phyloP scores from a whole-genome alignment of 2,797 vertebrate species.

The Tinamus major region DNA sequence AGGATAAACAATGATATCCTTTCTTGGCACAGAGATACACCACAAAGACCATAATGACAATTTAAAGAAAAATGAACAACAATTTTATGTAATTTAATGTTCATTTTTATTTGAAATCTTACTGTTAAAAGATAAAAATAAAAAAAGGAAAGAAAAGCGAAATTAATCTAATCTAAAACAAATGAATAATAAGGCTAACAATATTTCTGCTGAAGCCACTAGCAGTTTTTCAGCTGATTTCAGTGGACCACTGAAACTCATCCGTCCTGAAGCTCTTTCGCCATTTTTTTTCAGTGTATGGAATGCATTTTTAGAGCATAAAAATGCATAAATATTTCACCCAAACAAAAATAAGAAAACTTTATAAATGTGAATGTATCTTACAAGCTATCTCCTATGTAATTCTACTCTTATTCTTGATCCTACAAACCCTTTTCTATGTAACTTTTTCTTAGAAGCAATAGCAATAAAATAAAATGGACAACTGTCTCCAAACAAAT shows the following conservation, averaged over 20 bases:
- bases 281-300: background rate
- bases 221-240: background rate
- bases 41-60: background rate
- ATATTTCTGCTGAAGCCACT: background rate
- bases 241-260: background rate
- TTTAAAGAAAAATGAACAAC: background rate
- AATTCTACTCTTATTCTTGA: background rate
- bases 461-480: background rate
- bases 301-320: background rate
- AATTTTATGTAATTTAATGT: background rate
- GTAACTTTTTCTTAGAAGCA: background rate
- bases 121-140: background rate
- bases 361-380: background rate
- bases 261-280: rapidly evolving
- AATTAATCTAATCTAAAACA: background rate
- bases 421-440: background rate
- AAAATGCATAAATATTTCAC: background rate
- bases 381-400: background rate
- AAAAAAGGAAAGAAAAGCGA: background rate
- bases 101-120: background rate
- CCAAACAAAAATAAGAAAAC: background rate
- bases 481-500: background rate
- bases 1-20: background rate
- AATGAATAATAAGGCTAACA: background rate
- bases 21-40: background rate